Evolutionary conservation across 2,113 vertebrate species (phyloP).

Genomic region (Eubucco bourcierii): DNA sequence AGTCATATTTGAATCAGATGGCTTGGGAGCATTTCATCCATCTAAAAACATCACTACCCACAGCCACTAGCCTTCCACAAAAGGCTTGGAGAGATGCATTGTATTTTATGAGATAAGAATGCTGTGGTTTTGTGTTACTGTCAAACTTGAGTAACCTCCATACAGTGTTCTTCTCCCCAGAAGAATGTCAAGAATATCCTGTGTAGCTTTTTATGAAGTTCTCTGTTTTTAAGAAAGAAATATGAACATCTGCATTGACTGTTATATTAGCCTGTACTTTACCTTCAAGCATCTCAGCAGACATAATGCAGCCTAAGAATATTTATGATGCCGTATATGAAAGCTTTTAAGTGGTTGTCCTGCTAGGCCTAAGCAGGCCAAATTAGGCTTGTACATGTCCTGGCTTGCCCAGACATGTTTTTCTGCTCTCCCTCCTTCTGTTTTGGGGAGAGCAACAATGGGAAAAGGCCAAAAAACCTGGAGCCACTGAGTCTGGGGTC

Average conservation of each 20-base stretch:
- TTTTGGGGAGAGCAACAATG: too few species aligned
- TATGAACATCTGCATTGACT: not conserved
- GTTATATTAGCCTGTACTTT: not conserved
- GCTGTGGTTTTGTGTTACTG: not conserved
- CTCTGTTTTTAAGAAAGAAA: not conserved
- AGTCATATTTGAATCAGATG: constrained; percentile 25
- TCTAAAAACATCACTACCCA: constrained; percentile 46
- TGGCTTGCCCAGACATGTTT: too few species aligned
- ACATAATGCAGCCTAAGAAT: not conserved
- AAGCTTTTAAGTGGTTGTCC: not conserved
- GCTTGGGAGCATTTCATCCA: constrained; percentile 40
- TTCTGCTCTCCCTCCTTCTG: too few species aligned
- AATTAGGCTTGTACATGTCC: too few species aligned
- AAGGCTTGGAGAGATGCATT: not conserved
- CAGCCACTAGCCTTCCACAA: constrained; percentile 7
- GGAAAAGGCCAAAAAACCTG: too few species aligned
- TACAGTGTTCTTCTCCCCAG: not conserved
- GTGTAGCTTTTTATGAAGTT: not conserved
- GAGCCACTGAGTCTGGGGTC: too few species aligned
- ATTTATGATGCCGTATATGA: not conserved
- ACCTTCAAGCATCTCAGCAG: not conserved
- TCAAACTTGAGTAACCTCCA: not conserved
- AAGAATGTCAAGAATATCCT: not conserved
- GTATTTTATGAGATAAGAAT: constrained; percentile 4
- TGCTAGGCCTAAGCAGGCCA: too few species aligned